phyloP scores from a whole-genome alignment of 2,113 vertebrate genomes.

The Haplochromis vanheusdeni region DNA sequence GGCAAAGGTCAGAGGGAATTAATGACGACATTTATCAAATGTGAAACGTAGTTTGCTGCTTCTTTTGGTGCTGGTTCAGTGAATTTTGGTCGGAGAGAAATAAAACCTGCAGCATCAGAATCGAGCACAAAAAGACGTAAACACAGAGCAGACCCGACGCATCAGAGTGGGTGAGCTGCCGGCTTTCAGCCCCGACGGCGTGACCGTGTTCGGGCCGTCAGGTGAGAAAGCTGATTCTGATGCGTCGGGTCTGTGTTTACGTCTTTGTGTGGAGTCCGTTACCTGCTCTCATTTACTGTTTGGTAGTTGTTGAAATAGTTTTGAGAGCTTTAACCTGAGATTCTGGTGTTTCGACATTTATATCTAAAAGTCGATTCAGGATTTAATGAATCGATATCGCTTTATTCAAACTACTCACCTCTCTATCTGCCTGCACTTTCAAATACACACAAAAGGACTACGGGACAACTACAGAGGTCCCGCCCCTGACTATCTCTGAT shows the following conservation, averaged over 20 bases:
- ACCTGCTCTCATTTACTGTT: neutral
- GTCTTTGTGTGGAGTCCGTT: fast-evolving
- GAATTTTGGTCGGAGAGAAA: neutral
- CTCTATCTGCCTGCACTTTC: too few species aligned
- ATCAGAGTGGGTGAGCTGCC: fast-evolving
- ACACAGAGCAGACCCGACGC: fast-evolving
- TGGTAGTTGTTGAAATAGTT: neutral
- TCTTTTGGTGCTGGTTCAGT: neutral
- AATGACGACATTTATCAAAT: neutral
- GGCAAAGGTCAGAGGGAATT: neutral
- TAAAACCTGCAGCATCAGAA: neutral
- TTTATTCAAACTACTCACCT: too few species aligned
- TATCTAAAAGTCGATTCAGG: too few species aligned
- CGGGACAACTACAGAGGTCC: too few species aligned
- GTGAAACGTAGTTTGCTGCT: fast-evolving
- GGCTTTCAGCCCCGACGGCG: neutral
- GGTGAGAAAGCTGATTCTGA: neutral
- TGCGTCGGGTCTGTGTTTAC: neutral
- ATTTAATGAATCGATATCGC: too few species aligned
- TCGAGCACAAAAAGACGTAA: neutral
- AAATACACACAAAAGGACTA: too few species aligned
- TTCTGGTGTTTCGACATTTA: neutral
- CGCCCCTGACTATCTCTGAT: too few species aligned
- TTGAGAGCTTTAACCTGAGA: neutral
- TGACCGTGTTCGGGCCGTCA: fast-evolving